phyloP scores from a whole-genome alignment of 2,888 invertebrate species.

The Nomada hirtipes region DNA sequence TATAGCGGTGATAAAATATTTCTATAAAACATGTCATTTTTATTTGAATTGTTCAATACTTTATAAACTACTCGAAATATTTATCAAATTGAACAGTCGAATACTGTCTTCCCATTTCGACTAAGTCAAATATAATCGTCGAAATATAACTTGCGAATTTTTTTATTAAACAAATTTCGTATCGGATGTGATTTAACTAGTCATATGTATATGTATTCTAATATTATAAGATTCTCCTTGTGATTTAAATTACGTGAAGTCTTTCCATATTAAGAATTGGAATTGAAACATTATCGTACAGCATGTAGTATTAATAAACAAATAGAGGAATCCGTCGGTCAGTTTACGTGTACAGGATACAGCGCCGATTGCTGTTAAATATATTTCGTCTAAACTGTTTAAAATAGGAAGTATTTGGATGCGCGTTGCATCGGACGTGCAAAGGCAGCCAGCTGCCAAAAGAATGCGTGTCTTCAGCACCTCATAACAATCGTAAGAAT shows the following conservation, averaged over 20 bases:
- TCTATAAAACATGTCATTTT: conserved; percentile 28
- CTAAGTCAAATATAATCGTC: conserved; percentile 1
- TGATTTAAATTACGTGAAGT: conserved; percentile 9
- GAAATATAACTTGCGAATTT: neutral
- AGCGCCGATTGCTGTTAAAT: conserved; percentile 25
- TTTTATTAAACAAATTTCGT: neutral
- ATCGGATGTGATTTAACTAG: conserved; percentile 3
- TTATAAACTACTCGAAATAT: conserved; percentile 23
- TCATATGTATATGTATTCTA: conserved; percentile 14
- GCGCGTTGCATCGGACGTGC: conserved; percentile 58
- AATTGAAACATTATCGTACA: conserved; percentile 14
- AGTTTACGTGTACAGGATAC: conserved; percentile 22
- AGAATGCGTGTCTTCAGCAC: conserved; percentile 59
- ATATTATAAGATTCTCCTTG: neutral
- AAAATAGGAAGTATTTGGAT: conserved; percentile 46
- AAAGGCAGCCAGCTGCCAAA: conserved; percentile 75
- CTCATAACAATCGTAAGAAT: conserved; percentile 67
- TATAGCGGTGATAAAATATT: conserved; percentile 18
- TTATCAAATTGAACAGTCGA: neutral
- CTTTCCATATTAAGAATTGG: conserved; percentile 8
- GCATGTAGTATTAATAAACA: conserved; percentile 21
- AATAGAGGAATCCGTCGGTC: conserved; percentile 26
- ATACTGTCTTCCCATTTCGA: neutral
- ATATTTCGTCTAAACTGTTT: conserved; percentile 40
- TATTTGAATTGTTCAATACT: neutral